Evolutionary conservation across 2,888 invertebrate species (phyloP).

Genomic region (Machimus rusticus): DNA sequence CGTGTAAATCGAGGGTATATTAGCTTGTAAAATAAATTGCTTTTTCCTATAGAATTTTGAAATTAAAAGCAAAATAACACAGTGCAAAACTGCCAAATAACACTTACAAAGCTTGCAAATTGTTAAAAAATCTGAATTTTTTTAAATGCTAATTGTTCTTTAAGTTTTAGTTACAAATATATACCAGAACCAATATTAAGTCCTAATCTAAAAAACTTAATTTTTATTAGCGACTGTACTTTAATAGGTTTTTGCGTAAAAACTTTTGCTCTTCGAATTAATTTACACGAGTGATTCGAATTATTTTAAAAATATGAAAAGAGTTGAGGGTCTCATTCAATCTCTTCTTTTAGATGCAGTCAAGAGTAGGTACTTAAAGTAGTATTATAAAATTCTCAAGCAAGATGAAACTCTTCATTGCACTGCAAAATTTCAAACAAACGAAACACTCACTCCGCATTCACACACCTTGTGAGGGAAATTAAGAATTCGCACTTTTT

Average conservation of each 20-base stretch:
- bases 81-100: too few species aligned
- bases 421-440: background rate
- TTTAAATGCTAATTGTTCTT: too few species aligned
- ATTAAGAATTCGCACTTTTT: background rate
- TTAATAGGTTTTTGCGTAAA: background rate
- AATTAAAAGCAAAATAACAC: too few species aligned
- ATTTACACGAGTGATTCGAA: background rate
- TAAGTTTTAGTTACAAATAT: too few species aligned
- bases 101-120: too few species aligned
- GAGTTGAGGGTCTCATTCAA: background rate
- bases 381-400: background rate
- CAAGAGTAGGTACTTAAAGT: background rate
- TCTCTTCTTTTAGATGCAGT: background rate
- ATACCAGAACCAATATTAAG: too few species aligned
- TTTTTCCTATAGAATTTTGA: too few species aligned
- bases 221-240: background rate
- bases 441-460: background rate
- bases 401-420: background rate
- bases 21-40: too few species aligned
- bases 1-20: too few species aligned
- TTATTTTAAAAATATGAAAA: background rate
- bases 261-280: background rate
- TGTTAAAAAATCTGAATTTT: too few species aligned
- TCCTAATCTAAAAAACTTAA: too few species aligned
- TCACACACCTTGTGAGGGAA: background rate